Percentiles rank a stretch among this genome's conserved stretches.
These are phyloP conservation scores for Megatriorchis doriae DNA, from an alignment of 2,113 vertebrate species.

Conservation along the genomic window DNA sequence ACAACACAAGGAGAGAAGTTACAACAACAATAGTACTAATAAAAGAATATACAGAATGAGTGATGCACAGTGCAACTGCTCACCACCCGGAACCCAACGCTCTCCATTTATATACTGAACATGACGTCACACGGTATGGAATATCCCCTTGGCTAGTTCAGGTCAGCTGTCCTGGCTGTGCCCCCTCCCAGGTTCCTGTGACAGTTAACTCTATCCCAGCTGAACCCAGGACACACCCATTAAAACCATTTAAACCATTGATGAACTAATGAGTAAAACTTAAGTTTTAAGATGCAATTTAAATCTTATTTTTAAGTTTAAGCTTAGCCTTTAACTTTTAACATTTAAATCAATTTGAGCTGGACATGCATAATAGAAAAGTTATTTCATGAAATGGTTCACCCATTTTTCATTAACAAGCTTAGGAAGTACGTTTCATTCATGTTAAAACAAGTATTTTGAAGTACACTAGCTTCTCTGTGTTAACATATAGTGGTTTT, in stretches of 20 bases:
- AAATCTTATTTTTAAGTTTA: background rate
- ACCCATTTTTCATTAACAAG: background rate
- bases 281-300: background rate
- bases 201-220: no score
- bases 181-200: no score
- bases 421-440: background rate
- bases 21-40: no score
- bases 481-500: background rate
- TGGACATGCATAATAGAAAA: background rate
- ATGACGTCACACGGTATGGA: no score
- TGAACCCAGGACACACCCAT: background rate
- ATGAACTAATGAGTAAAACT: background rate
- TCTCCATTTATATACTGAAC: no score
- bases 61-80: no score
- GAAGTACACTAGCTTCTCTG: background rate
- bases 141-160: no score
- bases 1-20: no score
- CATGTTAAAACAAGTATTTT: background rate
- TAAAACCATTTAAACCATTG: background rate
- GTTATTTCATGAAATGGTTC: background rate
- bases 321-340: background rate
- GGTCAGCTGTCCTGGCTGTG: no score
- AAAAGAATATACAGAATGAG: no score
- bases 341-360: background rate
- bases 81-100: no score